phyloP scores from a whole-genome alignment of 2,888 invertebrate species.

The Chydorus sphaericus region DNA sequence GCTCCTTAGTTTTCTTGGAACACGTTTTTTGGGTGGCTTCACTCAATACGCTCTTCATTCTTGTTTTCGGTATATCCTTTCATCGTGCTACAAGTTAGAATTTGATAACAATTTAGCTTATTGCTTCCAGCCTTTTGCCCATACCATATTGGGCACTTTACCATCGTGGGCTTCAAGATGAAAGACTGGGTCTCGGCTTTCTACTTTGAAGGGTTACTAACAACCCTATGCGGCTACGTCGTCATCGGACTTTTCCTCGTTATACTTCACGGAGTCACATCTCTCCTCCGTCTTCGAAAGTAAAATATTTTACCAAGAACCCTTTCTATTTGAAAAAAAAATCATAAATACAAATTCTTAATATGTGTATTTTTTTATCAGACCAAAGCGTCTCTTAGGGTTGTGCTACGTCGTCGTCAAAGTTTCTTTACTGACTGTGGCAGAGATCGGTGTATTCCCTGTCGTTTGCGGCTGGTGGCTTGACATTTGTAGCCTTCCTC shows the following conservation, averaged over 20 bases:
- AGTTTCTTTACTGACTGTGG: conserved; percentile 85
- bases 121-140: conserved; percentile 66
- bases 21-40: conserved; percentile 99
- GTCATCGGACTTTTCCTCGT: conserved; percentile 70
- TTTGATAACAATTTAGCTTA: conserved; percentile 14
- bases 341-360: not conserved
- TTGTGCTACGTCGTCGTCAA: conserved; percentile 76
- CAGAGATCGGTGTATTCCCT: conserved; percentile 94
- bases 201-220: conserved; percentile 84
- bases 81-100: too few species aligned
- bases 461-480: conserved; percentile 98
- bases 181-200: conserved; percentile 51
- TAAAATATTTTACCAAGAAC: conserved; percentile 24
- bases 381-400: conserved; percentile 71
- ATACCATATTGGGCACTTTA: conserved; percentile 81
- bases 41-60: conserved; percentile 86
- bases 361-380: conserved; percentile 23
- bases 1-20: conserved; percentile 89
- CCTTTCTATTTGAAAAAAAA: not conserved
- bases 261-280: conserved; percentile 67
- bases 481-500: conserved; percentile 86
- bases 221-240: conserved; percentile 85
- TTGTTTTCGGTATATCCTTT: conserved; percentile 55
- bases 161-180: conserved; percentile 54
- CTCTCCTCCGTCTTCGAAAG: conserved; percentile 55